These are phyloP conservation scores for Bicyclus anynana DNA, from an alignment of 1,140 invertebrate species.

Conservation along the genomic window DNA sequence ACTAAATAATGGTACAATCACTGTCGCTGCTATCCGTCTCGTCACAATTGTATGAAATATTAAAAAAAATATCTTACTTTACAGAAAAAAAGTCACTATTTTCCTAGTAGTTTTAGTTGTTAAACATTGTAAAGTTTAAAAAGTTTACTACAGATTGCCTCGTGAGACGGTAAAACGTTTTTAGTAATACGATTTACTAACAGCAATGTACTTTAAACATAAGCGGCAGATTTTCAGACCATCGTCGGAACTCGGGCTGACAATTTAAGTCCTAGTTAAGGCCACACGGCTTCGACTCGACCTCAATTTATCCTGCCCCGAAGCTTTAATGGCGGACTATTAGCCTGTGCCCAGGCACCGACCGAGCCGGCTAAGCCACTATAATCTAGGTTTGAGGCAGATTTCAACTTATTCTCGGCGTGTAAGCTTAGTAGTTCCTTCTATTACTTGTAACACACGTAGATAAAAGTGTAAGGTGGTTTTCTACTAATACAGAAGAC, in stretches of 20 bases:
- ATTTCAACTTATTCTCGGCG: constrained; percentile 32
- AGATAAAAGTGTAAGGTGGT: no score
- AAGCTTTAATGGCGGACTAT: constrained; percentile 45
- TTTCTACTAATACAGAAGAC: no score
- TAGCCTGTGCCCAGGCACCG: constrained; percentile 32
- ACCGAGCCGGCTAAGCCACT: constrained; percentile 29
- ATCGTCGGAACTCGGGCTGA: not conserved
- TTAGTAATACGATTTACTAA: no score
- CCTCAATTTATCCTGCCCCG: constrained; percentile 37
- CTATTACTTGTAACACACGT: not conserved
- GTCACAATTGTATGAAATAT: no score
- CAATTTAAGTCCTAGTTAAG: constrained; percentile 8
- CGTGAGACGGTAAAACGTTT: no score
- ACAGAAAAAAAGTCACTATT: no score
- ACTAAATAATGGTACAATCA: no score
- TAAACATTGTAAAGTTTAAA: no score
- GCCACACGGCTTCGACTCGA: constrained; percentile 13
- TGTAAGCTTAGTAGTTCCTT: not conserved
- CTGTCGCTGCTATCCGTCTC: no score
- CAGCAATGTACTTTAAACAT: not conserved
- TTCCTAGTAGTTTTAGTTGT: no score
- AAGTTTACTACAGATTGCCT: no score
- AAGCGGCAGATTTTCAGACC: not conserved
- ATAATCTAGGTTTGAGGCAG: constrained; percentile 39
- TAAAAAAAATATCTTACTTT: no score